Evolutionary conservation across 2,888 invertebrate species (phyloP).

Genomic region (Syrphus vitripennis): DNA sequence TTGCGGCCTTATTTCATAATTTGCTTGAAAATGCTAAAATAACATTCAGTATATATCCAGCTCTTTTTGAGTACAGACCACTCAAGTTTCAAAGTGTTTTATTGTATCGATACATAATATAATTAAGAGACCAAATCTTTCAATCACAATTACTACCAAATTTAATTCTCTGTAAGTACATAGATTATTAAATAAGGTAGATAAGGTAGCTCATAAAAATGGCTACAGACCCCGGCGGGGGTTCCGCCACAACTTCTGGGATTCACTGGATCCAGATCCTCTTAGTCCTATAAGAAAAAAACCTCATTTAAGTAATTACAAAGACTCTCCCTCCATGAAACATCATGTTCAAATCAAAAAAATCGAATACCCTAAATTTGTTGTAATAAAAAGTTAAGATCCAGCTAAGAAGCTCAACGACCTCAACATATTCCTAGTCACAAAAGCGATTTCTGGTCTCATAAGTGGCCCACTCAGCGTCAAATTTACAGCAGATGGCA

Average conservation of each 20-base stretch:
- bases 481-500: background rate
- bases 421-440: background rate
- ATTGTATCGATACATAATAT: background rate
- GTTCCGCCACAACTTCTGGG: background rate
- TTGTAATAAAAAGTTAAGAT: background rate
- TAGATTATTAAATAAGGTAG: slow-evolving; percentile 1
- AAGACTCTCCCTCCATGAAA: background rate
- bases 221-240: background rate
- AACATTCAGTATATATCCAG: background rate
- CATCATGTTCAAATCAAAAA: background rate
- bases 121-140: background rate
- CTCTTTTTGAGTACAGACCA: background rate
- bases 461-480: background rate
- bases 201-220: background rate
- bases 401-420: background rate
- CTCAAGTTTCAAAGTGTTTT: background rate
- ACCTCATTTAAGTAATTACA: background rate
- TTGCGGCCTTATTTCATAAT: too few species aligned
- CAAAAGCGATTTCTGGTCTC: background rate
- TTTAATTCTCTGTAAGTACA: background rate
- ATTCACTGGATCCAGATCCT: background rate
- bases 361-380: background rate
- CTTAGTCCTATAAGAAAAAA: background rate
- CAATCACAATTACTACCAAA: background rate
- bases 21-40: too few species aligned